phyloP scores from a whole-genome alignment of 2,888 invertebrate species.

The Parascotia fuliginaria region DNA sequence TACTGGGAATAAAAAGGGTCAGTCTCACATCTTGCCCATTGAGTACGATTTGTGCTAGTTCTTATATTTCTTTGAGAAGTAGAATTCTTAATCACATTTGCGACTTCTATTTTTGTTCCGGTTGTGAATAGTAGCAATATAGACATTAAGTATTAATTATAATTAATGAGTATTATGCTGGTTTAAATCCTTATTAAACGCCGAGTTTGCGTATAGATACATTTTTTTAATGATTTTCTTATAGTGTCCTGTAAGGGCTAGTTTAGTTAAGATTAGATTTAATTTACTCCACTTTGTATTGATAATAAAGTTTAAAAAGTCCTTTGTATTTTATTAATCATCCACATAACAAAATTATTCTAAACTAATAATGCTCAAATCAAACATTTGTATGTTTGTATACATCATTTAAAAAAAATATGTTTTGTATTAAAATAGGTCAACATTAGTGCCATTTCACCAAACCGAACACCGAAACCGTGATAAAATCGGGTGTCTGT shows the following conservation, averaged over 20 bases:
- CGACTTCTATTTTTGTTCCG: constrained; percentile 44
- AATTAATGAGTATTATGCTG: constrained; percentile 33
- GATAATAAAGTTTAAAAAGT: constrained; percentile 45
- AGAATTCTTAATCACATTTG: constrained; percentile 21
- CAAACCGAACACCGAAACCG: too few species aligned
- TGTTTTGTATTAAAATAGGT: too few species aligned
- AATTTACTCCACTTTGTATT: constrained; percentile 57
- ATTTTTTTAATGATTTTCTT: constrained; percentile 30
- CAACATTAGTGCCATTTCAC: too few species aligned
- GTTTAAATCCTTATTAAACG: constrained; percentile 17
- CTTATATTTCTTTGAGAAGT: constrained; percentile 11
- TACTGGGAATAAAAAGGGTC: too few species aligned
- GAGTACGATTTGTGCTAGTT: constrained; percentile 21
- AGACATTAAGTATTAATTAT: constrained; percentile 35
- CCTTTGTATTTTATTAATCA: not conserved
- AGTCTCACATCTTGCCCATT: not conserved
- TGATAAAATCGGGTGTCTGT: too few species aligned
- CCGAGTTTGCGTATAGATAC: constrained; percentile 14
- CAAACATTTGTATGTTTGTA: too few species aligned
- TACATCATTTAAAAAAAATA: too few species aligned
- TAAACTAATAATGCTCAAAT: too few species aligned
- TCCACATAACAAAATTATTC: too few species aligned
- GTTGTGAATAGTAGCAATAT: constrained; percentile 62
- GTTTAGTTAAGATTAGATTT: constrained; percentile 52
- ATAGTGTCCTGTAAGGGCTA: constrained; percentile 49